Conservation (phyloP, 2,888 invertebrate genomes). For the Eilema griseolum region DNA sequence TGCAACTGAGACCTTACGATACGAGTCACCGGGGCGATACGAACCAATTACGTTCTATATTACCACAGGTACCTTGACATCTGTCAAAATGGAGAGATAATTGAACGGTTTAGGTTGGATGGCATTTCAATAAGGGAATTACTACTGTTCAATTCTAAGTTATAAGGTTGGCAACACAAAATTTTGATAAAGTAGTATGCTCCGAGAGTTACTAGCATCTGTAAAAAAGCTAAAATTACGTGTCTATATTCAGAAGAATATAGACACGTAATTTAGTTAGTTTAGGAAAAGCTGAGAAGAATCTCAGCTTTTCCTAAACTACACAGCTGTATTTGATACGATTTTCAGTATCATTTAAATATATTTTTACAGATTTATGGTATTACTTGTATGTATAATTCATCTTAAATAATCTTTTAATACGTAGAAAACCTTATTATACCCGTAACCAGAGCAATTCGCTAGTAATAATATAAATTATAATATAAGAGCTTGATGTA, state of each 20-base stretch:
- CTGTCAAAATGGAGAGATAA: conserved; percentile 35
- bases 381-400: too few relatives aligned
- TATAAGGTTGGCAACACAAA: background rate
- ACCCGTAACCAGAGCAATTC: background rate
- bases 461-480: background rate
- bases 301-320: too few relatives aligned
- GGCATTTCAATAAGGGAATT: background rate
- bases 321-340: background rate
- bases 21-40: conserved; percentile 22
- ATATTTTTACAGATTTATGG: background rate
- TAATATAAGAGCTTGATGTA: background rate
- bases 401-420: too few relatives aligned
- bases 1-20: conserved; percentile 37
- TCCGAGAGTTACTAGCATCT: background rate
- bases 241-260: background rate
- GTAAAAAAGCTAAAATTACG: background rate
- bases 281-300: too few relatives aligned
- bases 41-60: conserved; percentile 23
- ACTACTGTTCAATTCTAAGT: background rate
- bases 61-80: conserved; percentile 45
- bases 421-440: too few relatives aligned
- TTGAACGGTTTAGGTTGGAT: conserved; percentile 5
- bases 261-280: too few relatives aligned
- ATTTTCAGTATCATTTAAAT: background rate
- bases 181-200: background rate